Evolutionary conservation across 2,888 invertebrate genomes (phyloP).

Genomic region (Frankliniella fusca): DNA sequence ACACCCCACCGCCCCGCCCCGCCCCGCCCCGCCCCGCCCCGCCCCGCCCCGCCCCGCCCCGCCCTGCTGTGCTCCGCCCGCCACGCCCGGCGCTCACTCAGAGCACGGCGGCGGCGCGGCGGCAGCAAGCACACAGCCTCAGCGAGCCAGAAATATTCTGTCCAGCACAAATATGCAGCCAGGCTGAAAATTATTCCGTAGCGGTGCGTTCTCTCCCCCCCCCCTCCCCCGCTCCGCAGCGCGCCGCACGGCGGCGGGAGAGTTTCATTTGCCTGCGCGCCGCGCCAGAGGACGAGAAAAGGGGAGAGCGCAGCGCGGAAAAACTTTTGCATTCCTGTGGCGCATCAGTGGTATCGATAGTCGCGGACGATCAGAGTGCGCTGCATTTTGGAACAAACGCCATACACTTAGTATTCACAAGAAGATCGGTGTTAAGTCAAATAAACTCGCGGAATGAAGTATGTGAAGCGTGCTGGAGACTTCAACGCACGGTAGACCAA

Average conservation of each 20-base stretch:
- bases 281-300: too few relatives aligned
- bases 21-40: not conserved
- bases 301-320: too few relatives aligned
- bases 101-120: not conserved
- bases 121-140: not conserved
- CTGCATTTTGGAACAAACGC: too few relatives aligned
- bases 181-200: constrained; percentile 23
- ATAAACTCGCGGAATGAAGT: not conserved
- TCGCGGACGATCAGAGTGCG: too few relatives aligned
- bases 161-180: constrained; percentile 26
- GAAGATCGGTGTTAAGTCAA: not conserved
- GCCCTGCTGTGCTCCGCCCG: too few relatives aligned
- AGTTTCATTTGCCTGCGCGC: too few relatives aligned
- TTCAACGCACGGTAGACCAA: not conserved
- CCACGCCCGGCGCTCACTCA: too few relatives aligned
- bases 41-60: not conserved
- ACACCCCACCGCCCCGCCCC: not conserved
- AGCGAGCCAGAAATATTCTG: constrained; percentile 26
- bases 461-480: not conserved
- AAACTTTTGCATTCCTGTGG: not conserved
- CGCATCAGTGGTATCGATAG: not conserved
- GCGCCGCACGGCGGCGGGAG: too few relatives aligned
- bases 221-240: not conserved
- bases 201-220: constrained; percentile 15
- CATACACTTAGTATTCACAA: too few relatives aligned